Evolutionary conservation across 2,888 invertebrate genomes (phyloP).

Genomic region (Tuta absoluta): DNA sequence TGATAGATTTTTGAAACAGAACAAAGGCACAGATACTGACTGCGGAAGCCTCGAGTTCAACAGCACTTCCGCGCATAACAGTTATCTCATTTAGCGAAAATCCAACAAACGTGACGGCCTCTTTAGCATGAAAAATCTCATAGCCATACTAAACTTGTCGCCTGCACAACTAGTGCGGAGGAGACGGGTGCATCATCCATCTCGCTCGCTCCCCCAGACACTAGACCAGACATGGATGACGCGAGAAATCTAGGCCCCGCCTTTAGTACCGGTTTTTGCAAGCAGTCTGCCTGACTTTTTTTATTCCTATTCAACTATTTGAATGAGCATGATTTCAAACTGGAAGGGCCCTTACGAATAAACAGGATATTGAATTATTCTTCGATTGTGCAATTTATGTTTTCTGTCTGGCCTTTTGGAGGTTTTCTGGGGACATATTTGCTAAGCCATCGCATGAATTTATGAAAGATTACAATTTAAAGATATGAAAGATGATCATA

Average conservation of each 20-base stretch:
- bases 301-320: background rate
- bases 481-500: too few species aligned
- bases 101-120: background rate
- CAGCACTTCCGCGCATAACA: background rate
- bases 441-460: too few species aligned
- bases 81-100: background rate
- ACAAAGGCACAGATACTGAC: background rate
- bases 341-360: background rate
- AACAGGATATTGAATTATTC: constrained; percentile 5
- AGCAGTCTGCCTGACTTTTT: constrained; percentile 2
- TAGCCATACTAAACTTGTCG: background rate
- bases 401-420: background rate
- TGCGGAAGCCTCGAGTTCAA: background rate
- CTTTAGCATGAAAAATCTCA: constrained; percentile 4
- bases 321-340: constrained; percentile 1
- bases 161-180: background rate
- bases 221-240: constrained; percentile 24
- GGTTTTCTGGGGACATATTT: background rate
- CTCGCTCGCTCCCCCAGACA: background rate
- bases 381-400: background rate
- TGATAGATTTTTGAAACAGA: background rate
- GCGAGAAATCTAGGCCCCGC: constrained; percentile 11
- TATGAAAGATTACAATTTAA: too few species aligned
- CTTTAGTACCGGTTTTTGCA: constrained; percentile 15
- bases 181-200: background rate